These are phyloP conservation scores for Lepidocolaptes lacrymiger DNA, from an alignment of 2,797 vertebrate species.

Conservation along the genomic window DNA sequence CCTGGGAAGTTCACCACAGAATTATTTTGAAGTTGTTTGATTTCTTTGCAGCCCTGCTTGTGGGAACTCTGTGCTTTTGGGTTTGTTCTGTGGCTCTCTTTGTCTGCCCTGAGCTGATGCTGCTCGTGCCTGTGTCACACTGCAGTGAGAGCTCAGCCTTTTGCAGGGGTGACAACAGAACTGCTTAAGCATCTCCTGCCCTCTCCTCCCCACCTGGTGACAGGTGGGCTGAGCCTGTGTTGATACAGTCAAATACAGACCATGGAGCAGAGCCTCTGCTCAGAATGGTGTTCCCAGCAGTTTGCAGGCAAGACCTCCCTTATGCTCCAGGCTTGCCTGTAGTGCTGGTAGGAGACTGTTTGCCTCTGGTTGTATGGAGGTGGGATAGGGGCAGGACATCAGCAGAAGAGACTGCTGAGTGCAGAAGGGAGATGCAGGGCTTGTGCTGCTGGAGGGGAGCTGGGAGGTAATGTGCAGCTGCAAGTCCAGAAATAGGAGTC, in stretches of 20 bases:
- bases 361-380: fast-evolving
- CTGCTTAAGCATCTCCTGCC: fast-evolving
- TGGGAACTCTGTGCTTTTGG: background rate
- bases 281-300: fast-evolving
- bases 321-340: background rate
- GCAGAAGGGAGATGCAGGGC: background rate
- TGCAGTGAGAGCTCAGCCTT: background rate
- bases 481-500: background rate
- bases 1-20: background rate
- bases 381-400: background rate
- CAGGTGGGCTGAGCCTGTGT: background rate
- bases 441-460: background rate
- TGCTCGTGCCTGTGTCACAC: background rate
- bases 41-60: background rate
- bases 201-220: background rate
- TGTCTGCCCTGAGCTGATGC: background rate
- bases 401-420: fast-evolving
- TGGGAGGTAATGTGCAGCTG: background rate
- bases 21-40: background rate
- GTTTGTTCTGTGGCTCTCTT: background rate
- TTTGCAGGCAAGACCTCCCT: background rate
- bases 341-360: background rate
- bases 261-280: background rate
- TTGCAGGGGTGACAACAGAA: fast-evolving
- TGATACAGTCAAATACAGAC: fast-evolving